Base-by-base conservation (phyloP, 92 coral and sea anemone species). In the Phenganax marumi region DNA sequence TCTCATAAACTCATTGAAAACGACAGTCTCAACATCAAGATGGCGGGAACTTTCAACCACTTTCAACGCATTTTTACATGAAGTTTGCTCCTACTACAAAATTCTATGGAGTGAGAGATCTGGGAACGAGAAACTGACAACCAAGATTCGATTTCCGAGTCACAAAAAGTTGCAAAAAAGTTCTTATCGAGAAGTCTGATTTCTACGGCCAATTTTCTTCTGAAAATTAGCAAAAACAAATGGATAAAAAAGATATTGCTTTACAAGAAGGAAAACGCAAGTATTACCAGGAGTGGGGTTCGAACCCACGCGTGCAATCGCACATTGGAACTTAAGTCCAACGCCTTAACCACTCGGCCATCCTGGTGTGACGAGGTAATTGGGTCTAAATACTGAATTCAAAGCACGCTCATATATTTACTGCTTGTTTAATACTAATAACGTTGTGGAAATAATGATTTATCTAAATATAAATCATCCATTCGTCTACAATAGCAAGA, bases 291-390 rank as follows among this genome's bases (percentile, higher is more conserved):
- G 95, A 87, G 91, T 89, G 88, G 90, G 90, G 83, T 86, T 76
- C 83, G 88, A 79, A 89, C 90, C 89, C 91, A 91, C 91, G 92
- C 90, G 91, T 89, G 91, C 95, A 93, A 89, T 92, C 94, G 97
- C 89, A 91, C 97, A 94, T 94, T 94, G 98, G 97, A 92, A 90
- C 98, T 94, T 94, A 94, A 94, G 98, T 92, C 97, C 98, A 94
- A 94, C 98, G 98, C 98, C 98, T 94, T 92, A 94, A 94, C 97
- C 98, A 92, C 98, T 94, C 98, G 98, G 98, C 98, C 98, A 94
- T 94, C 98, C 98, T 94, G 98, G 97, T 93, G 91, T 25, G 91
- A 90, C 84, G 73, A 76, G 89, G 4, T 1, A 8, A 0, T 0
- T 0, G 0, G 64, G 70, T 23, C 69, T 1, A 77, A 57, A 57